Evolutionary conservation across 64 coral and sea anemone genomes (phyloP).

Genomic region (Hydrozoanthus tunicans): DNA sequence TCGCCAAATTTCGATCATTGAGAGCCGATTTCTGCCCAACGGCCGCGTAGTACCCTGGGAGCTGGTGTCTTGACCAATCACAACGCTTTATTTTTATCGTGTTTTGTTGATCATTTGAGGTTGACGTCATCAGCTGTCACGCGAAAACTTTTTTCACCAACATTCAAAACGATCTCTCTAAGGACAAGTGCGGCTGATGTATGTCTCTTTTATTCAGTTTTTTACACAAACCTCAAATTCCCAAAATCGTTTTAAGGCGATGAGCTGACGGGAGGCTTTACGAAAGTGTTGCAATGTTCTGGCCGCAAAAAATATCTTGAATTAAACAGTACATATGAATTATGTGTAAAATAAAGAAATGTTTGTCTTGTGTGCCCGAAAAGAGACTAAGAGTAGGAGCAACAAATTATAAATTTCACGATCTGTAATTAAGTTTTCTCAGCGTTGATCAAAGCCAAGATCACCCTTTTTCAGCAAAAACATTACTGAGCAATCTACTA

Average conservation of each 20-base stretch:
- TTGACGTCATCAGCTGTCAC: constrained; percentile 86
- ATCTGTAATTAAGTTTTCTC: constrained; percentile 60
- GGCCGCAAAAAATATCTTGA: constrained; percentile 1
- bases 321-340: constrained; percentile 30
- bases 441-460: constrained; percentile 44
- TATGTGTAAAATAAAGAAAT: constrained; percentile 45
- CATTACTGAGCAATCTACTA: constrained; percentile 1
- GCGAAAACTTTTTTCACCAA: constrained; percentile 55
- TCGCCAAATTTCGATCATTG: constrained; percentile 55
- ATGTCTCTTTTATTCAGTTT: constrained; percentile 61
- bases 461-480: constrained; percentile 8
- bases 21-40: constrained; percentile 37
- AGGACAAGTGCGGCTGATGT: constrained; percentile 13
- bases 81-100: constrained; percentile 64
- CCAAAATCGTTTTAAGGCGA: constrained; percentile 23
- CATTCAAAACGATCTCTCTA: neutral
- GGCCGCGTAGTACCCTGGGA: constrained; percentile 52
- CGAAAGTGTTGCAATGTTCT: neutral
- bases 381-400: neutral
- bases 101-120: constrained; percentile 83
- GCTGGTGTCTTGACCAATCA: constrained; percentile 53
- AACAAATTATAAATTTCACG: constrained; percentile 45
- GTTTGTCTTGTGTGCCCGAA: constrained; percentile 48
- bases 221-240: constrained; percentile 48
- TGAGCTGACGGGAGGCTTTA: neutral